phyloP scores from a whole-genome alignment of 92 coral and sea anemone species.

The Porites rus region DNA sequence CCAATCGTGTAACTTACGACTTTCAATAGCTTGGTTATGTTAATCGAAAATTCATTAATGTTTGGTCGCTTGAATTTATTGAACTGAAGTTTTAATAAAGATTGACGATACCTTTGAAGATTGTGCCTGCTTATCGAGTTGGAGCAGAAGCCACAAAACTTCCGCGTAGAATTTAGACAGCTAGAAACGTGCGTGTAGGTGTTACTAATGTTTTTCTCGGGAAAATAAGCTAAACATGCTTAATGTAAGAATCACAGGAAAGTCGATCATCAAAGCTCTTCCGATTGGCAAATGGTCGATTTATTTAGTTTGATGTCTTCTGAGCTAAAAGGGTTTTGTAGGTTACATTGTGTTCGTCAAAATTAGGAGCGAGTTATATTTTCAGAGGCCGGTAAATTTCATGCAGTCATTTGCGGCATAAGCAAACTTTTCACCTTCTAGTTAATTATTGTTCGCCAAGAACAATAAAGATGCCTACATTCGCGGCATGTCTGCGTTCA shows the following conservation, averaged over 20 bases:
- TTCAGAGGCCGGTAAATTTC: neutral
- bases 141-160: neutral
- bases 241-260: no score
- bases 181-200: neutral
- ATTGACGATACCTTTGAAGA: neutral
- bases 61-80: neutral
- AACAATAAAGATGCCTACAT: neutral
- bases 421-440: neutral
- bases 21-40: neutral
- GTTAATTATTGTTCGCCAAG: neutral
- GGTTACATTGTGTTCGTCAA: no score
- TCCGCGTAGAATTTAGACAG: neutral
- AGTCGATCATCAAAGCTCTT: no score
- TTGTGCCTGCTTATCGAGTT: neutral
- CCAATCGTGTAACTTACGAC: neutral
- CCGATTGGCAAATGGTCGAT: no score
- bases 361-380: no score
- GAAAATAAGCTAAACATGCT: no score
- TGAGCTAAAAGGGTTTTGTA: no score
- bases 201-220: no score
- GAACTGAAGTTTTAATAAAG: neutral
- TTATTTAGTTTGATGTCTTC: no score
- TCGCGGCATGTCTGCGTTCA: neutral
- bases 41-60: neutral
- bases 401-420: neutral